Percentiles rank a stretch among this genome's conserved stretches.
Conservation (phyloP, 1,140 invertebrate genomes). For the Palaemon carinicauda region DNA sequence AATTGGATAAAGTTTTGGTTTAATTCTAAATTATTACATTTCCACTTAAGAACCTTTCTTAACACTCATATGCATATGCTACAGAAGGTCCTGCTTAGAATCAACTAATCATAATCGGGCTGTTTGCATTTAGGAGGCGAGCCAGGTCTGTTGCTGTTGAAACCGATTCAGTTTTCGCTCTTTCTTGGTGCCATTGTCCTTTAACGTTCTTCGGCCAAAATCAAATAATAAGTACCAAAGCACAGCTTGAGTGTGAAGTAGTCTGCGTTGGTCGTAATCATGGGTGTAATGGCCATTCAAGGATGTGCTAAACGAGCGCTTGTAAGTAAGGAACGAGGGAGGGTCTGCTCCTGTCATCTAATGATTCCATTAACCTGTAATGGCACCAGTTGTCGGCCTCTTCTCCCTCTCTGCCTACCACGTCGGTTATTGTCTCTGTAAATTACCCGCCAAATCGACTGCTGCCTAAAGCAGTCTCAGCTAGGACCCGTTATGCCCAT, state of each 20-base stretch:
- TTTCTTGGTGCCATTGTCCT: too few relatives aligned
- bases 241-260: background rate
- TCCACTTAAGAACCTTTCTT: too few relatives aligned
- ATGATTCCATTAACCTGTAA: background rate
- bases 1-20: too few relatives aligned
- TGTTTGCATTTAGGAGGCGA: too few relatives aligned
- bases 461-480: background rate
- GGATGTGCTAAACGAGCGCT: background rate
- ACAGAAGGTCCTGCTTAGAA: too few relatives aligned
- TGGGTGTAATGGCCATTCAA: background rate
- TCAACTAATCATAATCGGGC: too few relatives aligned
- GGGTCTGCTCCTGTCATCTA: background rate
- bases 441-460: background rate
- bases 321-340: constrained; percentile 1
- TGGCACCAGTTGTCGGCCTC: background rate
- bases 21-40: too few relatives aligned
- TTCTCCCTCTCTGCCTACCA: background rate
- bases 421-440: background rate
- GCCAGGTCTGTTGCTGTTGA: too few relatives aligned
- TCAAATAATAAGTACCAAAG: too few relatives aligned
- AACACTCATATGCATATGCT: too few relatives aligned
- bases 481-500: background rate
- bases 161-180: too few relatives aligned
- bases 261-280: background rate
- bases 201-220: too few relatives aligned